phyloP scores from a whole-genome alignment of 2,797 vertebrate genomes.

The Tauraco hartlaubi region DNA sequence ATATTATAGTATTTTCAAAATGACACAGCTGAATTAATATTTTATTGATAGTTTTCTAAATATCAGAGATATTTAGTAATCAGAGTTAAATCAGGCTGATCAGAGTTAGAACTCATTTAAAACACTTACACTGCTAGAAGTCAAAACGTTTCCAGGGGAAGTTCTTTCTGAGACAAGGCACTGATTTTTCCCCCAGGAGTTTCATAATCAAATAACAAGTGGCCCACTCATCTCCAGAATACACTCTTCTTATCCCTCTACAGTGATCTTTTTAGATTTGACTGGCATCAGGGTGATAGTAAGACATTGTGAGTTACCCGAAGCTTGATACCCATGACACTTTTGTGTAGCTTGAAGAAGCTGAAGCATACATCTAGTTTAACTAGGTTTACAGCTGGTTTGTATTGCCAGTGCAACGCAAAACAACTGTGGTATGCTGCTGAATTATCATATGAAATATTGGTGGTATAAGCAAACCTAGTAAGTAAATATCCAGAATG shows the following conservation, averaged over 20 bases:
- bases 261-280: background rate
- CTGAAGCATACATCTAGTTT: background rate
- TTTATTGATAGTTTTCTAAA: background rate
- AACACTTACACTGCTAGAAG: background rate
- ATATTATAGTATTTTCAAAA: background rate
- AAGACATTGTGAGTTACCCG: background rate
- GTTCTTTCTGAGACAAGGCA: background rate
- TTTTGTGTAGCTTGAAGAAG: background rate
- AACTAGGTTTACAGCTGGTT: background rate
- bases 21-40: background rate
- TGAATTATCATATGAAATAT: background rate
- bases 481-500: background rate
- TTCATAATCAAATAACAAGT: background rate
- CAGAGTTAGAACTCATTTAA: background rate
- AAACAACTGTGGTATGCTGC: background rate
- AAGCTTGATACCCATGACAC: background rate
- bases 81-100: background rate
- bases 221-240: background rate
- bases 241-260: background rate
- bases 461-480: background rate
- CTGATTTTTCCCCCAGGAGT: background rate
- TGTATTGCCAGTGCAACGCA: background rate
- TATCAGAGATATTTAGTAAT: background rate
- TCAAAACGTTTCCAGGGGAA: background rate
- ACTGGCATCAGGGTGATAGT: background rate